Base-by-base conservation (phyloP, 2,888 invertebrate genomes). In the Eupithecia pulchellata region DNA sequence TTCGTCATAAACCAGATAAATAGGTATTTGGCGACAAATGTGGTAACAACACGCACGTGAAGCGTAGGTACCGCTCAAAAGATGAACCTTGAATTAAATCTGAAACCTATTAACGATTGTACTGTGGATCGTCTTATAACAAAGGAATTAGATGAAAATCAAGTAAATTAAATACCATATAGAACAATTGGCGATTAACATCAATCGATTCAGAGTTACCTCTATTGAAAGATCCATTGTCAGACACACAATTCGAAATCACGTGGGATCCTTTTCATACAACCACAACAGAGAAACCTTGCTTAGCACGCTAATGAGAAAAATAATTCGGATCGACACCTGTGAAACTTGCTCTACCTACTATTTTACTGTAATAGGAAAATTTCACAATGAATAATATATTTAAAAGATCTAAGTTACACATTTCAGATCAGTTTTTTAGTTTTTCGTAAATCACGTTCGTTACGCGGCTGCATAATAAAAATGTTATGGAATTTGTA, bases 141-240 rank as follows among this genome's bases (percentile, higher is more conserved):
- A 47, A 47, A 47, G 47, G 47, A 1, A 20, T 47, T 47, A 20
- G 47, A 20, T 0, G 20, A 9, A 20, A 47, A 47, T 17, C 11
- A n/a, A n/a, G n/a, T n/a, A n/a, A n/a, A n/a, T n/a, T 69, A 72
- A 73, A 62, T 47, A 39, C n/a, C 30, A 9, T 25, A 66, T 66
- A 66, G 76, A 86, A 89, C 89, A 89, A 89, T 87, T 75, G 85
- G 76, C 79, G 77, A 86, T 88, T 86, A 88, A 78, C 78, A 78
- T 74, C 79, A 76, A 76, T 77, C 75, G 78, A 65, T 68, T 70
- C 27, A 83, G 77, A 83, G 79, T 78, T 76, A 74, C 76, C 77
- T 75, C 75, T 76, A 79, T 81, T 83, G 77, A 79, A 70, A 78
- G 76, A 77, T 64, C 83, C 78, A 88, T 89, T 89, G 87, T 89